phyloP scores from a whole-genome alignment of 2,113 vertebrate species.

The Carollia perspicillata region DNA sequence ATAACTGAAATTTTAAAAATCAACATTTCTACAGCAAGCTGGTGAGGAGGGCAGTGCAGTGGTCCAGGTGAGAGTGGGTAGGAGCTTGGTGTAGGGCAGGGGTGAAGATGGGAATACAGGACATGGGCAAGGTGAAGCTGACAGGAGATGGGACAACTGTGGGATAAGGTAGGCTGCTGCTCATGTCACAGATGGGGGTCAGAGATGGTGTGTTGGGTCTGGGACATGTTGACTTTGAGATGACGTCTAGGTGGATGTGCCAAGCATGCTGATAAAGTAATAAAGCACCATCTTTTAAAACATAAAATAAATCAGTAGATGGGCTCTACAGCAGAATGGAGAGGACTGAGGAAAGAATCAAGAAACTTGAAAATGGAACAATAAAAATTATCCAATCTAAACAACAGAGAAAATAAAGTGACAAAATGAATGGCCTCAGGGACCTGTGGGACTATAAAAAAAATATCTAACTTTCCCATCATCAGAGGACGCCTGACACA shows the following conservation, averaged over 20 bases:
- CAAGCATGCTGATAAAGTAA: background rate
- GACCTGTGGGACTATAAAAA: background rate
- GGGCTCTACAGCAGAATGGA: background rate
- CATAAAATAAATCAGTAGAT: background rate
- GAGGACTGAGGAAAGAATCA: slow-evolving; percentile 19
- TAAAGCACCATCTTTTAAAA: background rate
- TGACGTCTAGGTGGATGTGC: background rate
- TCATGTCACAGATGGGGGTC: background rate
- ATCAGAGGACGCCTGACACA: background rate
- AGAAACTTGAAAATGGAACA: background rate
- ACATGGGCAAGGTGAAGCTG: background rate
- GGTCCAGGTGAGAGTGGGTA: background rate
- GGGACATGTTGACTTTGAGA: background rate
- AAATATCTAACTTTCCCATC: background rate
- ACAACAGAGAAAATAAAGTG: background rate
- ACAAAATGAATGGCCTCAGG: background rate
- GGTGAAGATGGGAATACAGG: background rate
- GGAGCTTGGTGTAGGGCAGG: background rate
- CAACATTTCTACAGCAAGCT: background rate
- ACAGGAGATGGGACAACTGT: background rate
- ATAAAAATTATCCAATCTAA: slow-evolving; percentile 18
- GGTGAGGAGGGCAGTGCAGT: background rate
- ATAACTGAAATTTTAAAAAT: background rate
- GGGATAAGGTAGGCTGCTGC: background rate
- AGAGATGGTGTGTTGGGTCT: background rate